A percentile compares a stretch with the other conserved stretches of the same genome.
phyloP scores from a whole-genome alignment of 2,888 invertebrate genomes.

The Elysia crispata region DNA sequence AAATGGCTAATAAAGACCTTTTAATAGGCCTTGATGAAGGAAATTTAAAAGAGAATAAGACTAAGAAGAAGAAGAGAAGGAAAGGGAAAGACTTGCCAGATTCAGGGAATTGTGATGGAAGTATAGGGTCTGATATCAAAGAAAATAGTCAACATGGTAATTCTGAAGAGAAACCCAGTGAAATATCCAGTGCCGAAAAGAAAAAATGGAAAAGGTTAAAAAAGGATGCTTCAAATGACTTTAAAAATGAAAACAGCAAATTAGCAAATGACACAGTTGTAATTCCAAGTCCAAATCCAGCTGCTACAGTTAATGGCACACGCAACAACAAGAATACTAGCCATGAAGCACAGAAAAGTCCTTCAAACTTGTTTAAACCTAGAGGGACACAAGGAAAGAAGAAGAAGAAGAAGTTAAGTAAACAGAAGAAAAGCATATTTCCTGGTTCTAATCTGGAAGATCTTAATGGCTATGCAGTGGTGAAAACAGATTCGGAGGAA shows the following conservation, averaged over 20 bases:
- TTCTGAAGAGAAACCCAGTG: not conserved
- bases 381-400: no score
- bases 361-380: no score
- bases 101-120: not conserved
- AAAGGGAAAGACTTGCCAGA: not conserved
- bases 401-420: no score
- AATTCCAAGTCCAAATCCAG: no score
- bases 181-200: not conserved
- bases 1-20: slow-evolving; percentile 10
- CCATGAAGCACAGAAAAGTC: no score
- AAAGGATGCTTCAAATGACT: not conserved
- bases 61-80: not conserved
- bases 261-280: no score
- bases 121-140: not conserved
- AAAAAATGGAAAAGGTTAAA: not conserved
- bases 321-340: not conserved
- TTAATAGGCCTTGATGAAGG: no score
- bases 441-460: no score
- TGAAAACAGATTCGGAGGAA: no score
- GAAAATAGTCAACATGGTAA: not conserved
- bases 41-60: no score
- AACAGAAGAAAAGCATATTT: no score
- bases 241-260: not conserved
- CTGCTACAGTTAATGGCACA: not conserved
- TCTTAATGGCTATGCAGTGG: no score